A percentile compares a stretch with the other conserved stretches of the same genome.
phyloP scores from a whole-genome alignment of 2,888 invertebrate genomes.

The Aspidiotus destructor region DNA sequence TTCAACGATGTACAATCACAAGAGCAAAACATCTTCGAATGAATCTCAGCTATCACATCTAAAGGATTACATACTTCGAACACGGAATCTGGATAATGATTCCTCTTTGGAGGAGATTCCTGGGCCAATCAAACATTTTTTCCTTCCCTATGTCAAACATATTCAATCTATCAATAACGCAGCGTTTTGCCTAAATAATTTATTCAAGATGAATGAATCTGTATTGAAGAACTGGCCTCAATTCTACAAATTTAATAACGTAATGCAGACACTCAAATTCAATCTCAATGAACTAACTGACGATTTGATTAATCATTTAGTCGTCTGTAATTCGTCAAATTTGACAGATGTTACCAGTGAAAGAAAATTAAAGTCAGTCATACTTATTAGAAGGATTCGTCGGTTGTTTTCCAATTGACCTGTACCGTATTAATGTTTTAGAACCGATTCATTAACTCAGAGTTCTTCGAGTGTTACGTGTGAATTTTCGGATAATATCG shows the following conservation, averaged over 20 bases:
- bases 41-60: too few species aligned
- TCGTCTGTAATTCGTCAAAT: neutral
- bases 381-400: too few species aligned
- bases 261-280: neutral
- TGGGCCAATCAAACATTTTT: slow-evolving; percentile 7
- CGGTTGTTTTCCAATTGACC: too few species aligned
- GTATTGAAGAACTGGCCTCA: neutral
- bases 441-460: too few species aligned
- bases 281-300: slow-evolving; percentile 6
- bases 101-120: slow-evolving; percentile 2
- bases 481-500: too few species aligned
- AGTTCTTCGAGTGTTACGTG: neutral
- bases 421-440: too few species aligned
- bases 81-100: neutral
- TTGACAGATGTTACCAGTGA: neutral
- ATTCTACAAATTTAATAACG: neutral
- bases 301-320: slow-evolving; percentile 7
- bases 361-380: too few species aligned
- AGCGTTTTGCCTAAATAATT: neutral
- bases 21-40: too few species aligned
- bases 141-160: slow-evolving; percentile 15
- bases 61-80: too few species aligned
- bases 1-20: too few species aligned
- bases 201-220: slow-evolving; percentile 1
- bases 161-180: slow-evolving; percentile 7